Evolutionary conservation across 2,113 vertebrate species (phyloP), one percentile per base, ranked within the genome.

Genomic region (Leptobrachium leishanense): DNA sequence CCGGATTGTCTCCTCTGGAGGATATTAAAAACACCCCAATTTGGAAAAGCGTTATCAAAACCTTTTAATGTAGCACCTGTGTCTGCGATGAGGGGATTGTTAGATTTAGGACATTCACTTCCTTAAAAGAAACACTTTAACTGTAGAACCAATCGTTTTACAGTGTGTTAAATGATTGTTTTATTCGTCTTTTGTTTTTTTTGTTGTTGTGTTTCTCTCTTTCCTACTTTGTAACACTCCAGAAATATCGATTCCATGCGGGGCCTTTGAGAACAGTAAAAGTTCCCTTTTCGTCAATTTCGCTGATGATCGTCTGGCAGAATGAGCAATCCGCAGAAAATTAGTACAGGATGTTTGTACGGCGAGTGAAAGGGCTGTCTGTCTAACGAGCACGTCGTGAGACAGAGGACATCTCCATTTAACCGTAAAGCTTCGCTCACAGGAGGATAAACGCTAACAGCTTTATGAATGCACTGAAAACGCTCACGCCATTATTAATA

Each of bases 161-260:
- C 41, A 40, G 77, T 2, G 77, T 80, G 77, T 72, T 80, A 73
- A 80, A 80, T 80, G 77, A 80, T 80, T 46, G 70, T 64, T 80
- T 72, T 73, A 79, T 79, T 79, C 74, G 70, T 63, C 62, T 71
- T 68, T 41, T 54, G 13, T 31, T 71, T 50, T 50, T 8, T 50
- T 50, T 31, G 20, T 31, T 31, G 20, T 71, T 68, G 41, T 54
- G 13, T 31, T 71, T 50, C 8, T 8, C 8, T 50, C 62, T 71
- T 68, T 70, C n/a, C 68, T 70, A 46, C 43, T 43, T 54, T 7
- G 71, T 46, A 68, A 57, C 46, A 79, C 69, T 39, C 43, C 5
- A 67, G 63, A 73, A 65, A 66, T 74, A 80, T 74, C 42, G 46
- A 74, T 74, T 67, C 70, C 9, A 12, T 13, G 20, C 41, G 13